Evolutionary conservation across 1,140 invertebrate species (phyloP), one percentile per base, ranked within the genome.

Genomic region (Papilio glaucus): DNA sequence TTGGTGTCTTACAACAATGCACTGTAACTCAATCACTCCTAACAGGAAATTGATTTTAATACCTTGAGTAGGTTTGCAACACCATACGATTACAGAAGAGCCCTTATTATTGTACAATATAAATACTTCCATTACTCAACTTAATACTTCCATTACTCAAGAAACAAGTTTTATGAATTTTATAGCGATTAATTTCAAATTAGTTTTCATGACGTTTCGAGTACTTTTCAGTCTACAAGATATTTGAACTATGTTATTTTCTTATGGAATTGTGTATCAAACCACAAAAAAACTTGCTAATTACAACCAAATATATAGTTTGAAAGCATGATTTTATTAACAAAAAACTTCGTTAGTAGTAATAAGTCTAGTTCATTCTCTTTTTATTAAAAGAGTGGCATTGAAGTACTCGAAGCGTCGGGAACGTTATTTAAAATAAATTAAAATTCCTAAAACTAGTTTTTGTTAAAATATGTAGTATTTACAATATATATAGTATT

Each of bases 21-120:
- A 21, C 15, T 8, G 18, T 49, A 2, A 24, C 0, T 33, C 29
- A 3, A 33, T 33, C n/a, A n/a, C n/a, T n/a, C 29, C 6, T 33
- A 33, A 33, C 6, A 33, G 2, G 6, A 33, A 26, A 57, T 24
- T 57, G 18, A 57, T 49, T 0, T 24, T 39, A 10, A n/a, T 33
- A 33, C 21, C 1, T 74, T 33, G 63, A 24, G 71, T 82, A 83
- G 83, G 90, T 87, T 86, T 76, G 72, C 53, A 84, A 83, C 83
- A 88, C 85, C 85, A 83, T 67, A 77, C 81, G 74, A 75, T 75
- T 74, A 82, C 84, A 88, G 74, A 85, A 88, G 83, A 86, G 85
- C 85, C 85, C 87, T 86, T 89, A 83, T 73, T 71, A 42, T 73
- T 74, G 69, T 73, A 75, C 60, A 69, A 39, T 73, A 62, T 53